Conservation (phyloP, 1,140 invertebrate genomes). For the Cotesia typhae region DNA sequence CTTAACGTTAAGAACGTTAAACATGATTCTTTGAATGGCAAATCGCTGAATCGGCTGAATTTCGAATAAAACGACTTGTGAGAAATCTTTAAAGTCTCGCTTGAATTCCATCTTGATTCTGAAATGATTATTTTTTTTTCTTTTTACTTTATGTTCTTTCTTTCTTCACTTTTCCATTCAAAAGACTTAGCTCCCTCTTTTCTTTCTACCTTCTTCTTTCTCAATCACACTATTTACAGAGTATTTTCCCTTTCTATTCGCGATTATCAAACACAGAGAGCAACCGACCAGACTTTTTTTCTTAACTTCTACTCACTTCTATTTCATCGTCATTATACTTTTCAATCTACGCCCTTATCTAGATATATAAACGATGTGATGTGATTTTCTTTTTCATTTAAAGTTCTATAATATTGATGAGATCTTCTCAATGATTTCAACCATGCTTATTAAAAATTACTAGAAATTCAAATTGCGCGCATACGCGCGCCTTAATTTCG, state of each 20-base stretch:
- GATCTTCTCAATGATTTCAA: constrained; percentile 1
- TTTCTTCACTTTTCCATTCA: constrained; percentile 14
- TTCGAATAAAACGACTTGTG: constrained; percentile 34
- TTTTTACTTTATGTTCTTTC: constrained; percentile 21
- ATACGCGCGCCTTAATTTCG: too few relatives aligned
- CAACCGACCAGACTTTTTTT: too few relatives aligned
- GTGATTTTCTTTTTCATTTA: constrained; percentile 60
- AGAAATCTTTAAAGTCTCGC: constrained; percentile 20
- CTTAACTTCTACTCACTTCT: neutral
- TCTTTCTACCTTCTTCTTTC: constrained; percentile 7
- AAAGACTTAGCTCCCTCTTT: constrained; percentile 1
- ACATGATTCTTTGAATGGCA: neutral
- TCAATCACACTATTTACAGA: constrained; percentile 5
- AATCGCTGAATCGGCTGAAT: constrained; percentile 31
- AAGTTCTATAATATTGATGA: constrained; percentile 52
- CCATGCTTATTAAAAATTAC: too few relatives aligned
- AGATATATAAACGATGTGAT: constrained; percentile 32
- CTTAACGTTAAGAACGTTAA: neutral
- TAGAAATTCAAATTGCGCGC: too few relatives aligned
- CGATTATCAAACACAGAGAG: too few relatives aligned
- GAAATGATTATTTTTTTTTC: neutral
- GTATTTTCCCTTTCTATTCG: too few relatives aligned
- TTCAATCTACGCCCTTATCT: constrained; percentile 48
- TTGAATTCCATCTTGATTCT: constrained; percentile 14
- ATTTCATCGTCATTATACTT: constrained; percentile 50